Evolutionary conservation across 2,797 vertebrate genomes (phyloP).

Genomic region (Anas flavirostris): DNA sequence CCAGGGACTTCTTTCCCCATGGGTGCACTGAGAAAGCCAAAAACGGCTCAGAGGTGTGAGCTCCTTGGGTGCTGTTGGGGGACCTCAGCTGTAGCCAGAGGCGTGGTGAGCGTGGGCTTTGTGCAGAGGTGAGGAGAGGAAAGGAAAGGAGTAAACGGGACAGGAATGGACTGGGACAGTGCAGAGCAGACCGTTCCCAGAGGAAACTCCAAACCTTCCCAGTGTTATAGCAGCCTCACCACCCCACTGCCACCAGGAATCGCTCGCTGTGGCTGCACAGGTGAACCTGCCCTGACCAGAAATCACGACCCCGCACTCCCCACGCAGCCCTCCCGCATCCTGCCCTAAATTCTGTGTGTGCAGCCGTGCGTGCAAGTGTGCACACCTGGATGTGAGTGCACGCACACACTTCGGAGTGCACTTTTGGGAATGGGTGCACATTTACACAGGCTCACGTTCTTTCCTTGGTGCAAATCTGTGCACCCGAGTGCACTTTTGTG

Average conservation of each 20-base stretch:
- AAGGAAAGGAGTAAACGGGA: fast-evolving
- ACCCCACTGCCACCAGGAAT: fast-evolving
- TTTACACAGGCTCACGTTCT: no score
- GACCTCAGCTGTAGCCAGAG: fast-evolving
- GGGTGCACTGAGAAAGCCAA: neutral
- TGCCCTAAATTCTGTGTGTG: fast-evolving
- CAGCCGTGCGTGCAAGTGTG: fast-evolving
- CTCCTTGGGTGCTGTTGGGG: fast-evolving
- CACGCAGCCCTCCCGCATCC: neutral
- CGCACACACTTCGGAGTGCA: fast-evolving
- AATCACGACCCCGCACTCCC: neutral
- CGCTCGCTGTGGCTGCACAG: neutral
- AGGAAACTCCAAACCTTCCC: neutral
- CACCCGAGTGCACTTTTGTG: neutral
- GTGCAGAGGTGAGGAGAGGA: neutral
- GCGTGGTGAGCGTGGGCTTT: fast-evolving
- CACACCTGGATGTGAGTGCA: fast-evolving
- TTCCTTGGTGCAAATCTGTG: neutral
- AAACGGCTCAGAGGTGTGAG: neutral
- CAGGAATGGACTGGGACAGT: fast-evolving
- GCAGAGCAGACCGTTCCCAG: fast-evolving
- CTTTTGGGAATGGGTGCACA: neutral
- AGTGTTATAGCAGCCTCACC: fast-evolving
- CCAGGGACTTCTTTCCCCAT: fast-evolving
- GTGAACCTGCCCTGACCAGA: neutral